A percentile compares a stretch with the other conserved stretches of the same genome.
Evolutionary conservation across 2,797 vertebrate species (phyloP).

Genomic region (Rhodeus uyekii): DNA sequence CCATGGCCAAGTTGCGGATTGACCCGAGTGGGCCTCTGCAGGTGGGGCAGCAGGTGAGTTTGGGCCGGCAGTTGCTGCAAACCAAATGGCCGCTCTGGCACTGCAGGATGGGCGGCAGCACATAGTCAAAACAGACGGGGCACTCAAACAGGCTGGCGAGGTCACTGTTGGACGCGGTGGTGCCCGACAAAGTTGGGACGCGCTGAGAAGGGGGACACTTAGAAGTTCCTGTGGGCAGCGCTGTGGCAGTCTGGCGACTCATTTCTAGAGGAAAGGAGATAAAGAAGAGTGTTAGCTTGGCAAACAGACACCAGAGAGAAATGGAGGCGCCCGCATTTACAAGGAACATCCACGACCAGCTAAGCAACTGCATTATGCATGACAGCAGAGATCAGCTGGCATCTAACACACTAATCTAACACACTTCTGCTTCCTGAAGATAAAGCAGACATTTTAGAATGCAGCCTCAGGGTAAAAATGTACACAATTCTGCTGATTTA

Average conservation of each 20-base stretch:
- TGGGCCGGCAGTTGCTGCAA: conserved; percentile 98
- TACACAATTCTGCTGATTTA: background rate
- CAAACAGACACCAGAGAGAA: conserved; percentile 7
- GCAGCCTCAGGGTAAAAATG: background rate
- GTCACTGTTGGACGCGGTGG: conserved; percentile 99
- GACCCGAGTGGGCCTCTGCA: conserved; percentile 96
- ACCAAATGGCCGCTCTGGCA: conserved; percentile 99
- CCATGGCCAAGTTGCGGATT: conserved; percentile 99
- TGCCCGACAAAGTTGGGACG: conserved; percentile 95
- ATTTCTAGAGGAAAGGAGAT: conserved; percentile 82
- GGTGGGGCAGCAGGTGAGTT: conserved; percentile 98
- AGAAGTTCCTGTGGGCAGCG: conserved; percentile 96
- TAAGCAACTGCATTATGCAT: conserved; percentile 3
- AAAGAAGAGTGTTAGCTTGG: background rate
- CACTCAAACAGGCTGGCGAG: conserved; percentile 98
- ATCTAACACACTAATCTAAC: conserved; percentile 2
- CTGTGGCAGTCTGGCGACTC: conserved; percentile 99
- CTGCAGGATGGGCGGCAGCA: conserved; percentile 96
- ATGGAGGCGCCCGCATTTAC: background rate
- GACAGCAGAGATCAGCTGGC: conserved; percentile 12
- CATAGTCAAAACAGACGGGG: conserved; percentile 99
- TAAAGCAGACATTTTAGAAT: conserved; percentile 10
- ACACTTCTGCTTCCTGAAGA: background rate
- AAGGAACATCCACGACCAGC: background rate
- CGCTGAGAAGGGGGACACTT: conserved; percentile 98